Evolutionary conservation across 2,797 vertebrate genomes (phyloP), one percentile per base, ranked within the genome.

Genomic region (Clarias fuscus): DNA sequence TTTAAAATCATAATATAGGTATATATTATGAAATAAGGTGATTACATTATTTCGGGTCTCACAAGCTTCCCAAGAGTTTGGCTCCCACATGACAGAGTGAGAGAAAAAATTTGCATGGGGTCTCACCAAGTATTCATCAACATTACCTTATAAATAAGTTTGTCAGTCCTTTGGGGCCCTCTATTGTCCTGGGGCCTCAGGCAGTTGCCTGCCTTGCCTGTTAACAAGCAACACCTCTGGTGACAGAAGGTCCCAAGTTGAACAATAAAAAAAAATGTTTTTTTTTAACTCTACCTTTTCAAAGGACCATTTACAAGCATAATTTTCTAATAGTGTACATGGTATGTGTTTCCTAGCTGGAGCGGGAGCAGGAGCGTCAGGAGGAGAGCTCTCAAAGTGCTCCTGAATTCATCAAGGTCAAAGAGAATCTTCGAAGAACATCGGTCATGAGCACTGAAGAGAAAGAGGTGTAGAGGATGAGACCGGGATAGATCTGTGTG

Each of bases 381-480:
- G 91, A 96, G 88, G 93, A 93, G 27, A 89, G 96, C 13, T 94
- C 95, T 77, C 93, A 95, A 22, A 96, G 91, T 1, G 96, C 97
- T 56, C 98, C 97, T 0, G 98, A 99, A 91, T 99, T 99, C 65
- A 94, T 99, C 82, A 99, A 97, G 94, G 98, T 99, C 77, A 97
- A 97, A 90, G 97, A 99, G 87, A 99, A 98, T 80, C 93, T 99
- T 86, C 96, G 97, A 87, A 95, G 97, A 91, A 99, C 97, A 0
- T 94, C 97, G 0, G 92, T 94, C 0, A 92, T 95, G 79, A 90
- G 88, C 0, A 93, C 93, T 22, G 96, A 94, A 0, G 97, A 98
- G 92, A 95, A 96, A 88, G 94, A 95, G 20, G 95, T 93, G 2
- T 98, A 96, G 92, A 8, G 24, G 3, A 68, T 62, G 64, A 56